A percentile compares a stretch with the other conserved stretches of the same genome.
Evolutionary conservation across 2,797 vertebrate genomes (phyloP).

Genomic region (Adrianichthys oophorus): DNA sequence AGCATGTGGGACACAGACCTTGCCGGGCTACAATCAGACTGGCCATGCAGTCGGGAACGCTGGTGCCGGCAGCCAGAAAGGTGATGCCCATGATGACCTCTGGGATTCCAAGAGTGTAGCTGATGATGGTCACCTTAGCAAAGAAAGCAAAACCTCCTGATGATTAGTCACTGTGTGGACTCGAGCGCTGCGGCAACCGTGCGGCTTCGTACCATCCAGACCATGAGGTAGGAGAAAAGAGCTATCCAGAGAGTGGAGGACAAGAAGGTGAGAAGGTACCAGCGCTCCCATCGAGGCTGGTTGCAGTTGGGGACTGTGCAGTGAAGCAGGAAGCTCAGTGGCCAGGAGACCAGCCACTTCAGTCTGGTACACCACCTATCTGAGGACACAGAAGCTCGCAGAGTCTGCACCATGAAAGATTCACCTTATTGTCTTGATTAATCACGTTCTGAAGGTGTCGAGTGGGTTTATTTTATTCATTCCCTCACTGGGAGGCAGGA

Average conservation of each 20-base stretch:
- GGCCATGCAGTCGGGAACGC: constrained; percentile 85
- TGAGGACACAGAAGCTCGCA: constrained; percentile 34
- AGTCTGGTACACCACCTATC: constrained; percentile 59
- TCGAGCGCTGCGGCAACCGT: neutral
- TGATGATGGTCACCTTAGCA: constrained; percentile 81
- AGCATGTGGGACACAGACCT: constrained; percentile 56
- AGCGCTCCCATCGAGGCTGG: constrained; percentile 76
- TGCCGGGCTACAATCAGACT: constrained; percentile 84
- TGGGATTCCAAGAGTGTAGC: constrained; percentile 82
- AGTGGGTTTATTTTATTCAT: constrained; percentile 19
- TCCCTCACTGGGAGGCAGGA: constrained; percentile 10
- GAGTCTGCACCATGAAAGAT: constrained; percentile 26
- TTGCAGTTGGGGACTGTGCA: constrained; percentile 80
- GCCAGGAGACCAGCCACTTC: constrained; percentile 82
- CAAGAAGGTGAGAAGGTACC: constrained; percentile 82
- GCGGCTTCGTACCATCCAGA: constrained; percentile 82
- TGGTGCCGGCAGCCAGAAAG: constrained; percentile 83
- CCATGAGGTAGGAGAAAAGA: constrained; percentile 86
- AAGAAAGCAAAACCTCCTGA: neutral
- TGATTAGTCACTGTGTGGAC: neutral
- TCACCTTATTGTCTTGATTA: constrained; percentile 33
- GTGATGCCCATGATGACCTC: constrained; percentile 86
- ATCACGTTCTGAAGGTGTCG: constrained; percentile 27
- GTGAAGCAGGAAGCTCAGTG: constrained; percentile 73
- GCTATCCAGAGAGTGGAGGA: constrained; percentile 83